These are phyloP conservation scores for Spinus pinus DNA, from an alignment of 2,797 vertebrate genomes.

Conservation along the genomic window DNA sequence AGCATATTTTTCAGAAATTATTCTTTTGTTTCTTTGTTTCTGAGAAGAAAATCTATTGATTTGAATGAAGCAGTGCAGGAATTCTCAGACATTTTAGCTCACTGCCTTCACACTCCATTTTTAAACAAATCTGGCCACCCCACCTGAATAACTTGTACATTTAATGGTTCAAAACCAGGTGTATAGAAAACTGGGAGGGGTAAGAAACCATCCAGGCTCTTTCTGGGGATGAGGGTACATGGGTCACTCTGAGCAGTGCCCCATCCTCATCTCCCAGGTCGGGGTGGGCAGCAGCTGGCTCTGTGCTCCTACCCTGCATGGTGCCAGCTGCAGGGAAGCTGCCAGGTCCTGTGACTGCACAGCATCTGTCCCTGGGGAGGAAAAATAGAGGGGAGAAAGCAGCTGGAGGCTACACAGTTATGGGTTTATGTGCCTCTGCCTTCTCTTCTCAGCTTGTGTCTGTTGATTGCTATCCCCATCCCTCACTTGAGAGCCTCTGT, in stretches of 20 bases:
- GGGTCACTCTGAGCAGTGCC: not conserved
- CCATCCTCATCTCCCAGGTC: accelerated
- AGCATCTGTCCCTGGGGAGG: not conserved
- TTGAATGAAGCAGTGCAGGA: not conserved
- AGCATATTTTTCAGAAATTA: not conserved
- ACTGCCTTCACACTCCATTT: not conserved
- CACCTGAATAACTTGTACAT: not conserved
- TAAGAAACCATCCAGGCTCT: not conserved
- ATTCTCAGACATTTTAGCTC: not conserved
- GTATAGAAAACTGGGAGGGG: not conserved
- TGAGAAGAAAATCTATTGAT: not conserved
- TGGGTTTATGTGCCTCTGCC: not conserved
- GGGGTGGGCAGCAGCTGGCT: not conserved
- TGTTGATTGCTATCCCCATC: not conserved
- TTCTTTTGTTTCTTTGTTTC: not conserved
- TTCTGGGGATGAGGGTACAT: accelerated
- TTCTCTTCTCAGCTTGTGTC: not conserved
- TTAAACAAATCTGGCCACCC: not conserved
- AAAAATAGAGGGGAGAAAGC: not conserved
- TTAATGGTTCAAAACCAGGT: not conserved
- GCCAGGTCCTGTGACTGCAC: not conserved
- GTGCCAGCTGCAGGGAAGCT: not conserved
- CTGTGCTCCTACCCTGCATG: not conserved
- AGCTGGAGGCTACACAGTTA: not conserved
- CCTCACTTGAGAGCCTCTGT: not conserved